Conservation (phyloP, 2,888 invertebrate species). For the Drosophila hamatofila region DNA sequence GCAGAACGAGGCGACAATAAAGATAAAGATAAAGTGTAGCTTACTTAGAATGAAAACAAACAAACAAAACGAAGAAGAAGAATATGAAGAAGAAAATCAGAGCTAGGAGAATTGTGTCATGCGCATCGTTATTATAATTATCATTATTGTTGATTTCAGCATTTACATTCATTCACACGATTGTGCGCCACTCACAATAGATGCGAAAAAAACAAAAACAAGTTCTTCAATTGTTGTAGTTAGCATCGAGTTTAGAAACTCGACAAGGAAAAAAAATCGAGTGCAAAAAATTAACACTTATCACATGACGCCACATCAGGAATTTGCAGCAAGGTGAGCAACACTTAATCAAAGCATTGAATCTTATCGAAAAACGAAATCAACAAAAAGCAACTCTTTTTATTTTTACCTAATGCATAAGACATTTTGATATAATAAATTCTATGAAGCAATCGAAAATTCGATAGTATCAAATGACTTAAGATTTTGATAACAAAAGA, state of each 20-base stretch:
- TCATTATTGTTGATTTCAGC: constrained; percentile 53
- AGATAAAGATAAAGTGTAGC: constrained; percentile 31
- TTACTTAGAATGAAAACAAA: constrained; percentile 39
- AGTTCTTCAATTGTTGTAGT: constrained; percentile 32
- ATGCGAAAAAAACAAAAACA: constrained; percentile 36
- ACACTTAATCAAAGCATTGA: neutral
- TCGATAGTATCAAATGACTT: neutral
- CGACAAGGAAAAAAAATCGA: constrained; percentile 4
- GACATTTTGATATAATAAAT: no score
- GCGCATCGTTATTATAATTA: constrained; percentile 45
- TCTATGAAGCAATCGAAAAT: neutral
- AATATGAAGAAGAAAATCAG: neutral
- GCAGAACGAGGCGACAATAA: constrained; percentile 9
- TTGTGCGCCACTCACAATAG: constrained; percentile 28
- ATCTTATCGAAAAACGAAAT: neutral
- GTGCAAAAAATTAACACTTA: constrained; percentile 35
- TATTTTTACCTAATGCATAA: no score
- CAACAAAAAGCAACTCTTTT: neutral
- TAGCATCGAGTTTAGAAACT: constrained; percentile 27
- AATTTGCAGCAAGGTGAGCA: constrained; percentile 1
- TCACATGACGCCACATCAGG: constrained; percentile 34
- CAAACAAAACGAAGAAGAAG: neutral
- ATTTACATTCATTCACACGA: constrained; percentile 53
- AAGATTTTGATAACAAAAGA: neutral
- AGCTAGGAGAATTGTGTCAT: constrained; percentile 55